Evolutionary conservation across 2,113 vertebrate species (phyloP), one percentile per base, ranked within the genome.

Genomic region (Hemibagrus wyckioides): DNA sequence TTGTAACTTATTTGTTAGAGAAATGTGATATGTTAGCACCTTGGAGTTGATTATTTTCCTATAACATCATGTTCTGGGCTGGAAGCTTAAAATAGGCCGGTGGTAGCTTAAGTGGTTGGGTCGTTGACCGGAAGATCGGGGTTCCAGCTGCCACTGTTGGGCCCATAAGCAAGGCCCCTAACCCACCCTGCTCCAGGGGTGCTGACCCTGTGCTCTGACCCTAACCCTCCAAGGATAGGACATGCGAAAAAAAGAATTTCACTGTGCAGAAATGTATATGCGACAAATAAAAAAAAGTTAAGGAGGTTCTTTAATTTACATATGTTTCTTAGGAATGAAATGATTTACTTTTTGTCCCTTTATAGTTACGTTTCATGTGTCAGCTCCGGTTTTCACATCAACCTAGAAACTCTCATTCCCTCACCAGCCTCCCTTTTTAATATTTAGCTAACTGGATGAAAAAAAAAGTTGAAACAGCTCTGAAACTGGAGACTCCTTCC

Each of bases 401-500:
- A 48, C 6, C 44, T 48, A 48, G 44, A 48, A 48, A 69, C 65
- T 36, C 30, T 36, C 15, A 7, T 69, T 69, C 6, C 33, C 14
- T 33, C 15, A 21, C 30, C 21, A 36, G 25, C 9, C 59, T 61
- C 59, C 59, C 2, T 63, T 63, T 63, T 63, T 63, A 63, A 63
- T 63, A 14, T 63, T 63, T 13, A 14, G 3, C 11, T 63, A 63
- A 63, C 11, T 63, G 57, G 23, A 61, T 23, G 28, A n/a, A 63
- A 63, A 13, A 13, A 25, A 28, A 59, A 25, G 61, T 30, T n/a
- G 4, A 33, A 67, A 67, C 33, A 33, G 30, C 30, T 4, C 63
- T 30, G 63, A 69, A 69, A 69, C 33, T 36, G 65, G 65, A 69
- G 65, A 69, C 65, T 69, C 65, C 65, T 69, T 69, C 65, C 65